Percentiles rank a stretch among this genome's conserved stretches.
Conservation (phyloP, 2,797 vertebrate genomes). For the Thamnophis elegans region DNA sequence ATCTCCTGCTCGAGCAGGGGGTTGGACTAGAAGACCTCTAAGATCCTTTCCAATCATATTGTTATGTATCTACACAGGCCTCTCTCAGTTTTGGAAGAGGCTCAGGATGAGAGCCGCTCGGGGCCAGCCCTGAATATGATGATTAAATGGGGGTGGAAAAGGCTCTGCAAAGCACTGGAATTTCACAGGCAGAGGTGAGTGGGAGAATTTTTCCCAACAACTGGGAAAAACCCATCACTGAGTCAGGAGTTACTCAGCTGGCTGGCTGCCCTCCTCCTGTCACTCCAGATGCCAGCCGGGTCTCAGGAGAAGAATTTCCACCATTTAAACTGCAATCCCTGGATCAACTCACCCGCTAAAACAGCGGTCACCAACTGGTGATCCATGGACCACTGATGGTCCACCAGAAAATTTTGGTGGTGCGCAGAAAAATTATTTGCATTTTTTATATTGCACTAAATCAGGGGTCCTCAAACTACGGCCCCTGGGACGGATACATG, state of each 20-base stretch:
- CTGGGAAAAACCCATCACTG: not conserved
- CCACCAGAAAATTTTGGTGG: too few species aligned
- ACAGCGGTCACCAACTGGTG: too few species aligned
- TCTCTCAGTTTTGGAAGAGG: too few species aligned
- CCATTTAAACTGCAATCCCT: not conserved
- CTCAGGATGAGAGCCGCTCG: not conserved
- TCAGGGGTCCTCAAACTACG: too few species aligned
- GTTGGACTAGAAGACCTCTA: not conserved
- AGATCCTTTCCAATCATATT: not conserved
- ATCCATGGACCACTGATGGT: too few species aligned
- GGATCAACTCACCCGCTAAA: not conserved
- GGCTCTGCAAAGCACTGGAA: not conserved
- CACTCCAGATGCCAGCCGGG: not conserved
- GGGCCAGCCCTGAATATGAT: not conserved
- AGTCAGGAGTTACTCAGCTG: not conserved
- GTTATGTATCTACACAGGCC: not conserved
- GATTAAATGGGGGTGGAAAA: not conserved
- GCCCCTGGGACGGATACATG: too few species aligned
- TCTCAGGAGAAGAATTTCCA: not conserved
- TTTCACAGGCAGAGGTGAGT: not conserved
- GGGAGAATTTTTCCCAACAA: too few species aligned
- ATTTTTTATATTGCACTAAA: too few species aligned
- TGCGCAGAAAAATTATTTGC: too few species aligned
- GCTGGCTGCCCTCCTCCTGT: not conserved
- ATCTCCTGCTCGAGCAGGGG: not conserved